phyloP scores from a whole-genome alignment of 2,113 vertebrate genomes.

The Dromaius novaehollandiae region DNA sequence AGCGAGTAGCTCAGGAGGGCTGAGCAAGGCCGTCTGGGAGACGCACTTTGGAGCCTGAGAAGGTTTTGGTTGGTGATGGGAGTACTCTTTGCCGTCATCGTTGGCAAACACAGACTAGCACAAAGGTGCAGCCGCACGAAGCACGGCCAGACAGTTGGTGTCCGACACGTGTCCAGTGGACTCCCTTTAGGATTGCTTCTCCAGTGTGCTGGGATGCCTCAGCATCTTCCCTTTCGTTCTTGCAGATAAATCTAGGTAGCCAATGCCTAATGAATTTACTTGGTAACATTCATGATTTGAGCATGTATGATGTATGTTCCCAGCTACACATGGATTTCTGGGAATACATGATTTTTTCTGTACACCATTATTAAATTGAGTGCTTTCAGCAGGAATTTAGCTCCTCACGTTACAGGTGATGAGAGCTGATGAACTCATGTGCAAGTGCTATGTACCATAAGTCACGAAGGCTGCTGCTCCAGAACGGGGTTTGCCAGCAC shows the following conservation, averaged over 20 bases:
- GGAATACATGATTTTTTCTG: background rate
- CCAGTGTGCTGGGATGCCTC: background rate
- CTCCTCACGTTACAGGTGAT: slow-evolving; percentile 36
- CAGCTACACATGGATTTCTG: background rate
- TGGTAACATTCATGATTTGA: background rate
- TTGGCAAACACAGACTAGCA: background rate
- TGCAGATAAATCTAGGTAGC: background rate
- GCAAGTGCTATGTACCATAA: background rate
- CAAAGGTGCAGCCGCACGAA: rapidly evolving
- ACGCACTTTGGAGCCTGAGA: background rate
- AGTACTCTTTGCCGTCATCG: background rate
- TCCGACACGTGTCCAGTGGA: background rate
- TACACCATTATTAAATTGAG: background rate
- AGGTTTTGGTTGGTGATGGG: background rate
- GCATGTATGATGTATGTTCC: background rate
- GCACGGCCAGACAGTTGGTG: background rate
- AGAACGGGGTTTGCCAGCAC: background rate
- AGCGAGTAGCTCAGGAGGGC: background rate
- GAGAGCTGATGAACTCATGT: slow-evolving; percentile 17
- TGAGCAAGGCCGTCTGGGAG: background rate
- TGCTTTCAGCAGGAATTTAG: slow-evolving; percentile 27
- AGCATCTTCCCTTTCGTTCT: no score
- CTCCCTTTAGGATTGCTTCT: background rate
- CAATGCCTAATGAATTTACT: background rate
- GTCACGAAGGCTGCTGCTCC: background rate